Base-by-base conservation (phyloP, 2,888 invertebrate genomes). In the Timandra comae region DNA sequence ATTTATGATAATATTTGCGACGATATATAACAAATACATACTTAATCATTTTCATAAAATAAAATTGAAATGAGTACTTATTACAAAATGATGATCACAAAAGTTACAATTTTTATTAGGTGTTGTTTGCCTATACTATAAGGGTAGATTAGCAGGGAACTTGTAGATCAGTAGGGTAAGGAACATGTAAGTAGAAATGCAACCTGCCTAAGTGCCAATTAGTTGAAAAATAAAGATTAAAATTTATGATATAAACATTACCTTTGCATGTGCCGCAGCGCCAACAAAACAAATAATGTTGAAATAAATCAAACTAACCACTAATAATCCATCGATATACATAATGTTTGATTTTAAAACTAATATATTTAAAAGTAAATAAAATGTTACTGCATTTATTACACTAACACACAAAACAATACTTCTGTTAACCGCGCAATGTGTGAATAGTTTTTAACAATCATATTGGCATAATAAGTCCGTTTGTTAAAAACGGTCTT, bases 201-300 rank as follows among this genome's bases (percentile, higher is more conserved):
- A n/a, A 20, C 7, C 7, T 20, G 7, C 20, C 20, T 20, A 22
- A 22, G n/a, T 22, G 22, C 3, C 20, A 22, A 8, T 12, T 27
- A 27, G 8, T 12, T 13, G 20, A 3, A 7, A 20, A 11, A 11
- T 12, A 27, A 3, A 12, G 7, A 20, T n/a, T n/a, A 31, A 12
- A 12, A 10, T 6, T 7, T 6, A 11, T 9, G 21, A 26, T n/a
- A 23, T 6, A 27, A 11, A 16, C 27, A 20, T 73, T 74, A 84
- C 84, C 84, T 82, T 81, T 31, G 66, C 52, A 42, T 77, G 54
- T 43, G 65, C 63, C 48, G 69, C 73, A 62, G 71, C 72, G 45
- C 47, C 57, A 50, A 65, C 67, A 53, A 57, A 60, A 56, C 61
- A 71, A 63, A 77, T 63, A 63, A 72, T 50, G 49, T 72, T 70